Base-by-base conservation (phyloP, 2,888 invertebrate genomes). In the Spilosoma lubricipeda region DNA sequence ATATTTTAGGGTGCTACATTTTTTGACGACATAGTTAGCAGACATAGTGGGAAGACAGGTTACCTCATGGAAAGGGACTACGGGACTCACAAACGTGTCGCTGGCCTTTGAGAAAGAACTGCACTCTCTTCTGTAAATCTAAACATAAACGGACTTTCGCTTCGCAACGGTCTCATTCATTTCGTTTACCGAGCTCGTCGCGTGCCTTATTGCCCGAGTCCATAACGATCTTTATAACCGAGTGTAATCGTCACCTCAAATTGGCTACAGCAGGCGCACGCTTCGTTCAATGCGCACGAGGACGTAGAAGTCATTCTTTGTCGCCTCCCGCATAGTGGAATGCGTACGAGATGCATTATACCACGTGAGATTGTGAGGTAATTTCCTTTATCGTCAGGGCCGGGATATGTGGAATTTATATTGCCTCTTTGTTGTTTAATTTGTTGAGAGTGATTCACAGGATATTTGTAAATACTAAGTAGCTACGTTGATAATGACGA, bases 271-370 rank as follows among this genome's bases (percentile, higher is more conserved):
- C 71, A 64, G 74, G 74, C 77, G 78, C 84, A 79, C 81, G 85
- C 80, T 73, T 45, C 70, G 73, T 67, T 76, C 74, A 72, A 77
- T 78, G 78, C 76, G 79, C 72, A 48, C 59, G 68, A 20, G 59
- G 80, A 80, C 78, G 42, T 83, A 76, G 81, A 82, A 79, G 77
- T 74, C 69, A 78, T 85, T 80, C 77, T 82, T 81, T 83, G 85
- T 87, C 82, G 81, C 77, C 78, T 73, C 71, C 67, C 63, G 63
- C 73, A 74, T 72, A 18, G 27, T 67, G 85, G 85, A 86, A 86
- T 86, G 86, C 86, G 81, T 82, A 79, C 68, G 81, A 79, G 83
- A 86, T 82, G 79, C 85, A 85, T 87, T 87, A 84, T 85, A 76
- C 76, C 72, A 78, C 78, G 74, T 70, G 67, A 78, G 80, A 79